Evolutionary conservation across 1,140 invertebrate genomes (phyloP).

Genomic region (Aphidius ervi): DNA sequence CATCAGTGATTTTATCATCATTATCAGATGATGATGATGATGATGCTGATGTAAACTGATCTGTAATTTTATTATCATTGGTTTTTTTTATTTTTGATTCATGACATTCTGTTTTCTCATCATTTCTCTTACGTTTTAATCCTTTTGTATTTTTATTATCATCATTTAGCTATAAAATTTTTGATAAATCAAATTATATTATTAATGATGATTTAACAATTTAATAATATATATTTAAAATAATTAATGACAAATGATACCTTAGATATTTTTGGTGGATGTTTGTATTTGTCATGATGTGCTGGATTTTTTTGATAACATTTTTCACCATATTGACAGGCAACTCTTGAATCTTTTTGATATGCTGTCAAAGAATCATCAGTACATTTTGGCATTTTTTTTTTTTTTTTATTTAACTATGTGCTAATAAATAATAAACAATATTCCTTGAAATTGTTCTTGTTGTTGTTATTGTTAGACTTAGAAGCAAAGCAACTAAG

Average conservation of each 20-base stretch:
- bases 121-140: conserved; percentile 16
- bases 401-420: not conserved
- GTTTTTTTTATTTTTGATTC: too few relatives aligned
- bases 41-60: too few relatives aligned
- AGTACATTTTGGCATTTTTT: not conserved
- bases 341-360: conserved; percentile 48
- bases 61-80: too few relatives aligned
- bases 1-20: not conserved
- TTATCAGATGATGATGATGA: not conserved
- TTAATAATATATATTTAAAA: conserved; percentile 2
- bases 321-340: conserved; percentile 73
- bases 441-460: too few relatives aligned
- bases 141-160: conserved; percentile 30
- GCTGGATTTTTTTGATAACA: conserved; percentile 82
- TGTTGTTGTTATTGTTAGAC: too few relatives aligned
- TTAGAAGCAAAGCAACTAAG: too few relatives aligned
- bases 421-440: not conserved
- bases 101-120: not conserved
- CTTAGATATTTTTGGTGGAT: conserved; percentile 57
- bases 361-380: conserved; percentile 24
- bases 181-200: not conserved
- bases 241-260: conserved; percentile 25
- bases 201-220: not conserved
- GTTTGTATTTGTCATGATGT: conserved; percentile 74
- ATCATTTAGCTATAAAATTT: conserved; percentile 14